These are phyloP conservation scores for Malurus melanocephalus DNA, from an alignment of 2,113 vertebrate genomes.

Conservation along the genomic window DNA sequence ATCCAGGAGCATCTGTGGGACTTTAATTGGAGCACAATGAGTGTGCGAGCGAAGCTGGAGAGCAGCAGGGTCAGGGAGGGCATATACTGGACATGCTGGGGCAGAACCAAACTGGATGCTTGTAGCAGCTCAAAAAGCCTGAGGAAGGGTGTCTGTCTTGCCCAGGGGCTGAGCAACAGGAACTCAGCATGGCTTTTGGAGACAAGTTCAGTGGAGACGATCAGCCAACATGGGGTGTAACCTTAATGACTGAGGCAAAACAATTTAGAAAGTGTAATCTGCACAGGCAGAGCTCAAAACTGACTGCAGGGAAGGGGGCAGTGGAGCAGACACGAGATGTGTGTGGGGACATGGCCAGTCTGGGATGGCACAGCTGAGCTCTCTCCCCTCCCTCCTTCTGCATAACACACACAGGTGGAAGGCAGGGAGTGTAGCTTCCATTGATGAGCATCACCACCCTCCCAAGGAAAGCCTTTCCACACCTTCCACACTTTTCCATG, in stretches of 20 bases:
- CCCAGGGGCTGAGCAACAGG: not conserved
- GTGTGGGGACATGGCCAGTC: not conserved
- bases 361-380: not conserved
- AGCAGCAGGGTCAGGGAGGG: not conserved
- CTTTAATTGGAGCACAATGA: not conserved
- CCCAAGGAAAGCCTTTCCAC: not conserved
- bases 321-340: not conserved
- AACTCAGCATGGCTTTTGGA: not conserved
- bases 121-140: not conserved
- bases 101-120: not conserved
- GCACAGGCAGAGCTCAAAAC: not conserved
- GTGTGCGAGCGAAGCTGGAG: not conserved
- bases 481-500: not conserved
- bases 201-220: not conserved
- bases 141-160: fast-evolving
- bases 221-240: not conserved
- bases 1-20: not conserved
- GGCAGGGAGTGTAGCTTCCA: not conserved
- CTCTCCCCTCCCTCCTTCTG: not conserved
- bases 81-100: too few species aligned
- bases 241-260: not conserved
- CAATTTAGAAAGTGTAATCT: not conserved
- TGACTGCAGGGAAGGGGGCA: not conserved
- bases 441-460: not conserved
- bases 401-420: not conserved